Evolutionary conservation across 2,797 vertebrate genomes (phyloP).

Genomic region (Sparus aurata): DNA sequence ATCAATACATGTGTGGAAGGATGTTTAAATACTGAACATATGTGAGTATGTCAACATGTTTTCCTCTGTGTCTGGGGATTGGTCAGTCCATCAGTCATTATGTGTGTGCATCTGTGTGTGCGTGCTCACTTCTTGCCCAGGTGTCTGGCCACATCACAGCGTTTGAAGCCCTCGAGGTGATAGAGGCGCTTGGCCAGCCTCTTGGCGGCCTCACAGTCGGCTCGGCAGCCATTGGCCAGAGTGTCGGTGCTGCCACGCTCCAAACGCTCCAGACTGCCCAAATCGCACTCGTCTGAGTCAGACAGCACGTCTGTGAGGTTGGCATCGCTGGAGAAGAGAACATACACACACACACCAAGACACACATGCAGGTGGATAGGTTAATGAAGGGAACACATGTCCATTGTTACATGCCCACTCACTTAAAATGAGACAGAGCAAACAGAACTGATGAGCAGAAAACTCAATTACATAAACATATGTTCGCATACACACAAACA

Average conservation of each 20-base stretch:
- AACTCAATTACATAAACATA: constrained; percentile 46
- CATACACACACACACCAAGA: constrained; percentile 39
- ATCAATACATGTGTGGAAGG: not conserved
- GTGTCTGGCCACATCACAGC: constrained; percentile 96
- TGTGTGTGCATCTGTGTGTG: constrained; percentile 7
- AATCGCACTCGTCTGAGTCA: constrained; percentile 92
- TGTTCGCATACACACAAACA: constrained; percentile 39
- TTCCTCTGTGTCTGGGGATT: constrained; percentile 20
- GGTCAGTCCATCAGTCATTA: not conserved
- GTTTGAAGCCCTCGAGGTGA: constrained; percentile 96
- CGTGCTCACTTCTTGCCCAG: constrained; percentile 94
- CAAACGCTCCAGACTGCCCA: constrained; percentile 91
- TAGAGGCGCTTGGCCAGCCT: constrained; percentile 95
- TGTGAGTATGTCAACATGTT: constrained; percentile 18
- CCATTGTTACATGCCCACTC: constrained; percentile 21
- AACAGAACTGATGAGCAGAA: constrained; percentile 32
- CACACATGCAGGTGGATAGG: constrained; percentile 56
- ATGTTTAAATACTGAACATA: not conserved
- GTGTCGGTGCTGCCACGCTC: constrained; percentile 92
- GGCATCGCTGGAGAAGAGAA: constrained; percentile 86
- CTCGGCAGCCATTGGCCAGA: constrained; percentile 93
- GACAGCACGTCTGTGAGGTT: constrained; percentile 92
- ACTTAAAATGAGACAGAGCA: constrained; percentile 37
- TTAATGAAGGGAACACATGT: constrained; percentile 65
- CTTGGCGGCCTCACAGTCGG: constrained; percentile 91